Percentiles rank a stretch among this genome's conserved stretches.
Evolutionary conservation across 2,797 vertebrate genomes (phyloP).

Genomic region (Lacerta bilineata): DNA sequence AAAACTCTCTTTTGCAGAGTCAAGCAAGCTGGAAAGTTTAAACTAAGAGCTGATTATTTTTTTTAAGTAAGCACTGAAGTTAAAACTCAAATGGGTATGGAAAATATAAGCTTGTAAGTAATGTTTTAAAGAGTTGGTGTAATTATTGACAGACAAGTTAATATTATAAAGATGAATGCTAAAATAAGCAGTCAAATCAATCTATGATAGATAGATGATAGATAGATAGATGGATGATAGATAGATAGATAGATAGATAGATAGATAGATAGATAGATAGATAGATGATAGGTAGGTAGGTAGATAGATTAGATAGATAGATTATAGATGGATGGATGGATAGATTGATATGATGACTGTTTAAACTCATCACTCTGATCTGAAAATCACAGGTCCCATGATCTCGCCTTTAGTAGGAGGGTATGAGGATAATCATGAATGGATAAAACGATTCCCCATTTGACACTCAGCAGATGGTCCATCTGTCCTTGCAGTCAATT

Average conservation of each 20-base stretch:
- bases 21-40: background rate
- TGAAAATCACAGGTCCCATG: constrained; percentile 8
- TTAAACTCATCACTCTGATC: constrained; percentile 23
- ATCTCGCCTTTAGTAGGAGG: background rate
- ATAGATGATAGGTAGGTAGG: accelerated
- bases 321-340: background rate
- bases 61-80: background rate
- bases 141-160: background rate
- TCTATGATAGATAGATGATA: accelerated
- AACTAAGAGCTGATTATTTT: background rate
- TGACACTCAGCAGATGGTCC: constrained; percentile 58
- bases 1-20: background rate
- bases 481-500: constrained; percentile 57
- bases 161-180: background rate
- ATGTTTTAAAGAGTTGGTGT: background rate
- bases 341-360: constrained; percentile 16
- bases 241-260: accelerated
- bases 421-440: background rate
- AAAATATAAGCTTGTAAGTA: background rate
- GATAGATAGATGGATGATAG: accelerated
- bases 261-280: accelerated
- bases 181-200: background rate
- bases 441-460: constrained; percentile 4
- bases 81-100: background rate
- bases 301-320: accelerated